Percentiles rank a stretch among this genome's conserved stretches.
Evolutionary conservation across 2,113 vertebrate genomes (phyloP).

Genomic region (Cranoglanis bouderius): DNA sequence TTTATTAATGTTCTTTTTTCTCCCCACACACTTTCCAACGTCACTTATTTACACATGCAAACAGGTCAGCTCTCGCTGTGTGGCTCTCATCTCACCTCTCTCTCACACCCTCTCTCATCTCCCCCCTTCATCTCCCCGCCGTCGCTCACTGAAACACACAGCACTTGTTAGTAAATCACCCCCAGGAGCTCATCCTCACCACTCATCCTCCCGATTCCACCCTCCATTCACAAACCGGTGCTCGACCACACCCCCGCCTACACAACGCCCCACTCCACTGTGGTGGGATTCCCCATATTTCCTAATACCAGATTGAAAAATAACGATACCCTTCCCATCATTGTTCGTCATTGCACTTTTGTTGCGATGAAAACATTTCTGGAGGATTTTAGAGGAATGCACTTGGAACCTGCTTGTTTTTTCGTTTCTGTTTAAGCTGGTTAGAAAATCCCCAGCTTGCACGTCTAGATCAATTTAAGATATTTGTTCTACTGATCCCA

Average conservation of each 20-base stretch:
- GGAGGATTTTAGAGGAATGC: neutral
- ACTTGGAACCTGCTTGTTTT: constrained; percentile 15
- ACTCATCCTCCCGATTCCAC: neutral
- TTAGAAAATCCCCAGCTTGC: constrained; percentile 24
- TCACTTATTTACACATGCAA: neutral
- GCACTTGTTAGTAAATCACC: neutral
- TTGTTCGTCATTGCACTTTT: neutral
- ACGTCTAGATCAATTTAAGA: constrained; percentile 24
- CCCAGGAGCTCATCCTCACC: neutral
- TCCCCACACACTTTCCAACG: neutral
- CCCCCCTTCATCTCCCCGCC: neutral
- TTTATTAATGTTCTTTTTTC: neutral
- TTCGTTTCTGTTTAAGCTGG: neutral
- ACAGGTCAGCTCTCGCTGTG: neutral
- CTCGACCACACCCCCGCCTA: neutral
- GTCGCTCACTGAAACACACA: neutral
- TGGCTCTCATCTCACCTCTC: neutral
- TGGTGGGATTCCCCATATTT: neutral
- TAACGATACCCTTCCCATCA: neutral
- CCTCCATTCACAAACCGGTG: neutral
- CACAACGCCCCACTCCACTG: neutral
- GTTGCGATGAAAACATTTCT: neutral
- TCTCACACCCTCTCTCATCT: neutral
- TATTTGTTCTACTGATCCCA: constrained; percentile 32
- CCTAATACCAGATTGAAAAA: neutral